Percentiles rank a stretch among this genome's conserved stretches.
phyloP scores from a whole-genome alignment of 2,113 vertebrate genomes.

The Acrocephalus kingi region DNA sequence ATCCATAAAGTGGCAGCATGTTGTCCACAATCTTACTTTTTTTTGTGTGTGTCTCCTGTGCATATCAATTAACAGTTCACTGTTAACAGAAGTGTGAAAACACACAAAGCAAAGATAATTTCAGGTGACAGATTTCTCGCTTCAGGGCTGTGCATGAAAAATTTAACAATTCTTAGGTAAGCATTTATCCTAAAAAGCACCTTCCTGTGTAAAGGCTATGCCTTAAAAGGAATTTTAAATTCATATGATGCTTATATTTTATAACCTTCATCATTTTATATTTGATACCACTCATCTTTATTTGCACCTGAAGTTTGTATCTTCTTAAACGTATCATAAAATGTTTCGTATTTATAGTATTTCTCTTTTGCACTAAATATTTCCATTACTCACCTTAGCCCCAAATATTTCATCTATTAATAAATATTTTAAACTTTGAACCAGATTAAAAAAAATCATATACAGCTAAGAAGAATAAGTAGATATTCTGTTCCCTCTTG shows the following conservation, averaged over 20 bases:
- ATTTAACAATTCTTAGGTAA: slow-evolving; percentile 57
- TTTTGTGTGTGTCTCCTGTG: not conserved
- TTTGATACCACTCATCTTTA: not conserved
- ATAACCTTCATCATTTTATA: not conserved
- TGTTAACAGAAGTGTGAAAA: slow-evolving; percentile 47
- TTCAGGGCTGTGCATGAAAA: slow-evolving; percentile 39
- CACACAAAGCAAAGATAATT: slow-evolving; percentile 49
- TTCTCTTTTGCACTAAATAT: not conserved
- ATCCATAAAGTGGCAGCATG: not conserved
- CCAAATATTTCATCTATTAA: not conserved
- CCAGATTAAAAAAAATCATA: not conserved
- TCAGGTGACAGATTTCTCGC: slow-evolving; percentile 35
- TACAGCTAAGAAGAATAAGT: not conserved
- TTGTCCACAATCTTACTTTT: slow-evolving; percentile 10
- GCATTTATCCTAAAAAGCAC: slow-evolving; percentile 40
- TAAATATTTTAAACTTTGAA: not conserved
- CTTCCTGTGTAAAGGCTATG: not conserved
- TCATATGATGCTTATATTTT: not conserved
- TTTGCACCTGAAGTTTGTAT: not conserved
- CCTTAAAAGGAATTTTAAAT: not conserved
- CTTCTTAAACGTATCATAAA: not conserved
- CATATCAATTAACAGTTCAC: slow-evolving; percentile 34
- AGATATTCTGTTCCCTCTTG: not conserved
- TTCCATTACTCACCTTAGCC: not conserved
- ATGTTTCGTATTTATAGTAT: not conserved